Percentiles rank a stretch among this genome's conserved stretches.
Evolutionary conservation across 92 coral and sea anemone species (phyloP).

Genomic region (Plumapathes pennacea): DNA sequence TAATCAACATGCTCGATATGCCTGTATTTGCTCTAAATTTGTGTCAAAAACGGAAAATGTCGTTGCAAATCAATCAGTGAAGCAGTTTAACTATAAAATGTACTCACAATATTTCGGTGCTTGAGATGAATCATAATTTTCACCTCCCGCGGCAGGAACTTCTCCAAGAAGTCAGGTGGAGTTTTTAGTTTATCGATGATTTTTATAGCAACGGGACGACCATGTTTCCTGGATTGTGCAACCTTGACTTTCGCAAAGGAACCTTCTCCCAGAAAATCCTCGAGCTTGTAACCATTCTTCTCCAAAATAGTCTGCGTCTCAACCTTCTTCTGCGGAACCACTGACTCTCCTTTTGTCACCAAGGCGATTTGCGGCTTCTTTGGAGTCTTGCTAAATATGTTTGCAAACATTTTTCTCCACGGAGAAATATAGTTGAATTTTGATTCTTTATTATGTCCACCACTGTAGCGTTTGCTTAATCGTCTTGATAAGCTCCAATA

Average conservation of each 20-base stretch:
- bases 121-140: conserved; percentile 68
- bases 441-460: too few relatives aligned
- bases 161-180: conserved; percentile 72
- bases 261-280: conserved; percentile 72
- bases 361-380: conserved; percentile 66
- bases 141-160: conserved; percentile 79
- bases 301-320: conserved; percentile 59
- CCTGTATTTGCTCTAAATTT: too few relatives aligned
- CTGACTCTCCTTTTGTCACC: conserved; percentile 74
- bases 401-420: too few relatives aligned
- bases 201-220: conserved; percentile 67
- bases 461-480: too few relatives aligned
- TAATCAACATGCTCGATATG: too few relatives aligned
- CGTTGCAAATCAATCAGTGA: too few relatives aligned
- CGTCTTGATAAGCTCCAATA: too few relatives aligned
- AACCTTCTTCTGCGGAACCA: conserved; percentile 71
- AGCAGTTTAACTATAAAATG: too few relatives aligned
- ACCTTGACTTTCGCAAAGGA: conserved; percentile 83
- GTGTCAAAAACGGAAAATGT: too few relatives aligned
- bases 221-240: conserved; percentile 71
- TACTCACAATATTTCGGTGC: conserved; percentile 84
- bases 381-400: too few relatives aligned
- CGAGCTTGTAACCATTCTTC: conserved; percentile 71
- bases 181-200: conserved; percentile 76
- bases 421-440: too few relatives aligned